These are phyloP conservation scores for Recurvirostra avosetta DNA, from an alignment of 2,113 vertebrate genomes.

Conservation along the genomic window DNA sequence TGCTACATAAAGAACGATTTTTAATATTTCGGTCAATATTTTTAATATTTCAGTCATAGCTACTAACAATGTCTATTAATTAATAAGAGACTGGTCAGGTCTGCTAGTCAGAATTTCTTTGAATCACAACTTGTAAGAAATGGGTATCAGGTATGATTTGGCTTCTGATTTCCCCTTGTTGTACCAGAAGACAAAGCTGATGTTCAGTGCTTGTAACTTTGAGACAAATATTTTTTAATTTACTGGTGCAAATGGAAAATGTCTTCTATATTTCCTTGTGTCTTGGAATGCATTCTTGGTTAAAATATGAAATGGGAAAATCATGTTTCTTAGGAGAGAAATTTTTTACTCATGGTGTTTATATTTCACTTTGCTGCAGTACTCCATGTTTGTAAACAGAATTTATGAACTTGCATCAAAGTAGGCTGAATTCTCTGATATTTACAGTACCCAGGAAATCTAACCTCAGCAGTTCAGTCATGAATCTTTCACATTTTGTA, in stretches of 20 bases:
- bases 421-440: slow-evolving; percentile 7
- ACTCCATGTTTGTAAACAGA: not conserved
- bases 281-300: not conserved
- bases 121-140: not conserved
- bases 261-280: not conserved
- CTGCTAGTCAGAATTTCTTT: not conserved
- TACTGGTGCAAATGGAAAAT: not conserved
- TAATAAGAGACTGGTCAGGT: not conserved
- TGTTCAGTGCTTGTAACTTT: not conserved
- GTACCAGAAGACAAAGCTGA: not conserved
- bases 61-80: not conserved
- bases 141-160: not conserved
- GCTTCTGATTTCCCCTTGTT: not conserved
- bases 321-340: not conserved
- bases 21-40: not conserved
- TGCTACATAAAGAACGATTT: not conserved
- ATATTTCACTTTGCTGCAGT: not conserved
- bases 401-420: slow-evolving; percentile 49
- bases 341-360: not conserved
- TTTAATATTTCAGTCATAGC: not conserved
- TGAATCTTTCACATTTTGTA: slow-evolving; percentile 49
- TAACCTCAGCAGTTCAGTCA: not conserved
- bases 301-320: not conserved
- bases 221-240: not conserved
- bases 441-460: slow-evolving; percentile 33